Base-by-base conservation (phyloP, 2,113 vertebrate genomes). In the Misgurnus anguillicaudatus region DNA sequence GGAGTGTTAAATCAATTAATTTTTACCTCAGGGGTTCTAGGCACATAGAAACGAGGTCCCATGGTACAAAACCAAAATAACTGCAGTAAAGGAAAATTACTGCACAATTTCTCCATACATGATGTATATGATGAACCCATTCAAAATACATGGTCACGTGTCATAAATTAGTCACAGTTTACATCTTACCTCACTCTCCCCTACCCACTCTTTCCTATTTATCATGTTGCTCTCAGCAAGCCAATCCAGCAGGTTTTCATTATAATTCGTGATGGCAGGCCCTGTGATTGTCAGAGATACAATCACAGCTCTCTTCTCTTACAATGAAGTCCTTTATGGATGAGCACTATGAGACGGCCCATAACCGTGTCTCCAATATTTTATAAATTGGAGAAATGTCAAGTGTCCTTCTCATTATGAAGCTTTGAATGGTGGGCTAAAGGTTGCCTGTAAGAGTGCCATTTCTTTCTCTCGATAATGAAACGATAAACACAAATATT, bases 301-400 rank as follows among this genome's bases (percentile, higher is more conserved):
- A 78, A 78, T 81, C 71, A 61, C 71, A 3, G 41, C n/a, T 75
- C 69, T 79, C 65, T 55, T 75, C 72, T 80, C 78, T 68, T 21
- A 36, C 24, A 80, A 79, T 78, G 75, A 81, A 57, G 36, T 63
- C 73, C 24, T 55, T 64, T 72, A 69, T 74, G 74, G n/a, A 73
- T 61, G 67, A 71, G 62, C 66, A 66, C 60, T 24, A 2, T 65
- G 77, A 64, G 45, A 53, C 14, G 10, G 67, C 41, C 61, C 60
- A 79, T 66, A 70, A 62, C 70, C 14, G 48, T 60, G 71, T 41
- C 74, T 76, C 57, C 41, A 65, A 36, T 81, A 81, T 84, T 81
- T 66, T 41, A 55, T 58, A 79, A 81, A 79, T 73, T 70, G 42
- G 4, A 77, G 58, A 85, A 85, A 82, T 81, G 79, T 83, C 78